A percentile compares a stretch with the other conserved stretches of the same genome.
Evolutionary conservation across 2,113 vertebrate genomes (phyloP).

Genomic region (Carassius carassius): DNA sequence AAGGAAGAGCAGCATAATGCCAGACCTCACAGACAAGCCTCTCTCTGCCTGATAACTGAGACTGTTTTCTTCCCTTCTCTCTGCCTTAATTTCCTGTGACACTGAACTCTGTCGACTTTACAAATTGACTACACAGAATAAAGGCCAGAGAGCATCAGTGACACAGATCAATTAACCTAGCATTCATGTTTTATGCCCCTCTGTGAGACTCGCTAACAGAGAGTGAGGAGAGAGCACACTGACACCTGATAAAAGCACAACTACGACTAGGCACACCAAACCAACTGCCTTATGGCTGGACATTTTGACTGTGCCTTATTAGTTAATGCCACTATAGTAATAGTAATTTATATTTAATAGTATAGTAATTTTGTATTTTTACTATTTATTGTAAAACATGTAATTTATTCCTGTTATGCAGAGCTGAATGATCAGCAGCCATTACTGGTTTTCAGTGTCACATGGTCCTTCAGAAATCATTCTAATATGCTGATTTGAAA

Average conservation of each 20-base stretch:
- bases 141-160: constrained; percentile 24
- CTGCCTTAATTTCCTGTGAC: constrained; percentile 39
- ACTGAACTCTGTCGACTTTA: constrained; percentile 33
- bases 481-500: not conserved
- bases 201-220: not conserved
- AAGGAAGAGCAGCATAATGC: constrained; percentile 20
- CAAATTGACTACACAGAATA: constrained; percentile 23
- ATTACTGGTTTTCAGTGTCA: not conserved
- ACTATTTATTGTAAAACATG: too few relatives aligned
- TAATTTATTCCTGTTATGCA: not conserved
- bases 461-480: not conserved
- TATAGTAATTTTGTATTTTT: too few relatives aligned
- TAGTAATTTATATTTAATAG: too few relatives aligned
- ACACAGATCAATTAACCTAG: constrained; percentile 36
- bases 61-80: constrained; percentile 27
- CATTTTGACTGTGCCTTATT: not conserved
- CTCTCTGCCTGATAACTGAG: constrained; percentile 23
- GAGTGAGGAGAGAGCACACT: not conserved
- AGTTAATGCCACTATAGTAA: too few relatives aligned
- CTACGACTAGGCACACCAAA: not conserved
- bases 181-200: constrained; percentile 28
- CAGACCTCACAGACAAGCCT: not conserved
- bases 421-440: not conserved
- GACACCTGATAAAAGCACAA: constrained; percentile 19
- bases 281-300: not conserved